Percentiles rank a stretch among this genome's conserved stretches.
Conservation (phyloP, 2,113 vertebrate species). For the Pelvicachromis taeniatus region DNA sequence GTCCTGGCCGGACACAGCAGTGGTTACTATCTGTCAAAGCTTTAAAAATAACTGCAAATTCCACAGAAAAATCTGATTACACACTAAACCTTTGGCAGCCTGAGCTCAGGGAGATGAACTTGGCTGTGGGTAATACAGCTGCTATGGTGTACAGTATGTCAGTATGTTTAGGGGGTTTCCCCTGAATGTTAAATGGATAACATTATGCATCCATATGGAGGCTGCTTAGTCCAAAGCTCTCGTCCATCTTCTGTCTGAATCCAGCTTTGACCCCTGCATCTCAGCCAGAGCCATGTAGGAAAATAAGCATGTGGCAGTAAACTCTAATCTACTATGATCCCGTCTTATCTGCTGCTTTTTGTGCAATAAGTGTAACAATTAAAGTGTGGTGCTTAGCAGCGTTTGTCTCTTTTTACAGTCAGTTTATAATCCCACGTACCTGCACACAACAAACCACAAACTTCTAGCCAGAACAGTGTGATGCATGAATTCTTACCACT, state of each 20-base stretch:
- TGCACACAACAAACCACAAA: not conserved
- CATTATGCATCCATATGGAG: slow-evolving; percentile 8
- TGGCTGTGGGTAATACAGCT: not conserved
- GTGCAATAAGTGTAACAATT: not conserved
- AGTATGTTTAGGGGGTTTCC: not conserved
- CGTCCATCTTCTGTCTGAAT: not conserved
- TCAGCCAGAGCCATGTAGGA: not conserved
- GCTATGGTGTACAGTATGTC: not conserved
- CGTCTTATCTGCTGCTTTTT: not conserved
- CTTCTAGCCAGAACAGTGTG: not conserved
- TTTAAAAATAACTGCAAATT: slow-evolving; percentile 8
- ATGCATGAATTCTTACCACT: slow-evolving; percentile 83
- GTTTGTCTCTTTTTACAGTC: not conserved
- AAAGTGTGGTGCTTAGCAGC: not conserved
- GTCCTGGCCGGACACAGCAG: not conserved
- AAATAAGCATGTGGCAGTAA: not conserved
- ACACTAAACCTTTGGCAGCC: not conserved
- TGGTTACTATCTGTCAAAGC: not conserved
- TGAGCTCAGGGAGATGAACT: not conserved
- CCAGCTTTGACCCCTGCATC: not conserved
- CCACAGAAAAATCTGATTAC: slow-evolving; percentile 19
- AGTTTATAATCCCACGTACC: not conserved
- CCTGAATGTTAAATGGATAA: not conserved
- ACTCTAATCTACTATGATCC: not conserved
- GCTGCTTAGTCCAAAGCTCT: not conserved